Evolutionary conservation across 2,888 invertebrate species (phyloP), one percentile per base, ranked within the genome.

Genomic region (Leptogaster cylindrica): DNA sequence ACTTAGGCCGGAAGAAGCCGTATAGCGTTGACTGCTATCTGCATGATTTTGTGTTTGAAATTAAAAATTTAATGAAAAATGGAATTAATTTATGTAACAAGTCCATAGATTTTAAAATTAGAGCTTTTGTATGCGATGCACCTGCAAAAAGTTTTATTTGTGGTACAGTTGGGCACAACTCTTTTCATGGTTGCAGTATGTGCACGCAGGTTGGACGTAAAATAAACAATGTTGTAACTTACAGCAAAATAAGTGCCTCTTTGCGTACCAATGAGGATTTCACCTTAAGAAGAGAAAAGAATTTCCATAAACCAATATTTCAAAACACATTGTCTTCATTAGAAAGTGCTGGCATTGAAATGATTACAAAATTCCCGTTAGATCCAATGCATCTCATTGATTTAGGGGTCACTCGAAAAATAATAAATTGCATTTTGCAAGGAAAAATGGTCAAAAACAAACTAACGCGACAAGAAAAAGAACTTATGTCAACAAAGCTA

Each of bases 221-320:
- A 33, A 41, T 66, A 25, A 14, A 64, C 12, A 68, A 58, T 18
- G 55, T 55, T n/a, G 50, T 65, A 0, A 66, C 68, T 1, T 63
- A 48, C 23, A 16, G 39, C 63, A 36, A 41, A 16, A 14, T 12
- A 18, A 18, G 23, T 28, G 48, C 27, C n/a, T 14, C 23, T 12
- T 14, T 68, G 1, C 33, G 51, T 23, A 31, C 61, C 14, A 66
- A 68, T 61, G 12, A 31, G 51, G 66, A 69, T 52, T 69, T 69
- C 23, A 7, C 25, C 3, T 8, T 36, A 44, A 66, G 64, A 36
- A 69, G 46, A 5, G 50, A 46, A 10, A 23, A 28, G 10, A 14
- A 52, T 14, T 48, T 48, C 16, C 66, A 68, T 52, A 44, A 63
- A 48, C 23, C 23, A 16, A 14, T 14, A n/a, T 64, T 50, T 46